Evolutionary conservation across 2,888 invertebrate species (phyloP).

Genomic region (Lobophora halterata): DNA sequence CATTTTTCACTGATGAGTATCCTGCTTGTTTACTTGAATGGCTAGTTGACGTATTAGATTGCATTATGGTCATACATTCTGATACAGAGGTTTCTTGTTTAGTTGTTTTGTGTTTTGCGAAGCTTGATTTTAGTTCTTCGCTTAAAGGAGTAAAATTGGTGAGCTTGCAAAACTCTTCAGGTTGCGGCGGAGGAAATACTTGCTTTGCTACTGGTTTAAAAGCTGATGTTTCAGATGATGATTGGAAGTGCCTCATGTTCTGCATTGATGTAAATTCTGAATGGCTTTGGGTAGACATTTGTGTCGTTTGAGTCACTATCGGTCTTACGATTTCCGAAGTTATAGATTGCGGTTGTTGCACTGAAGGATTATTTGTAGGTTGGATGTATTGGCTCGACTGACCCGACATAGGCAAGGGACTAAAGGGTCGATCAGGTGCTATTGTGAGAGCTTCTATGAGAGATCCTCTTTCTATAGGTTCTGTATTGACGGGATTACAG

Average conservation of each 20-base stretch:
- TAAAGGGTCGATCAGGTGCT: constrained; percentile 83
- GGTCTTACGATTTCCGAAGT: constrained; percentile 57
- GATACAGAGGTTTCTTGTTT: constrained; percentile 52
- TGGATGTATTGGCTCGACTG: constrained; percentile 52
- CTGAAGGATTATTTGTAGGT: constrained; percentile 40
- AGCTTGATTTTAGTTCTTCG: constrained; percentile 59
- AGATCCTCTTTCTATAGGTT: constrained; percentile 70
- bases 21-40: constrained; percentile 49
- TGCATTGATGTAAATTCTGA: constrained; percentile 60
- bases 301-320: constrained; percentile 58
- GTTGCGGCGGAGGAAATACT: constrained; percentile 60
- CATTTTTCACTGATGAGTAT: constrained; percentile 61
- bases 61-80: constrained; percentile 51
- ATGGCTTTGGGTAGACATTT: constrained; percentile 48
- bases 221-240: constrained; percentile 65
- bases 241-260: constrained; percentile 62
- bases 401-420: constrained; percentile 74
- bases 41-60: constrained; percentile 45
- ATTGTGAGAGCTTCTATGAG: constrained; percentile 82
- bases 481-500: too few species aligned
- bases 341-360: constrained; percentile 32
- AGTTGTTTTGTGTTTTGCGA: constrained; percentile 49
- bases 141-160: constrained; percentile 62
- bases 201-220: constrained; percentile 74
- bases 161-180: constrained; percentile 57